These are phyloP conservation scores for Orius laevigatus DNA, from an alignment of 1,140 invertebrate species.

Conservation along the genomic window DNA sequence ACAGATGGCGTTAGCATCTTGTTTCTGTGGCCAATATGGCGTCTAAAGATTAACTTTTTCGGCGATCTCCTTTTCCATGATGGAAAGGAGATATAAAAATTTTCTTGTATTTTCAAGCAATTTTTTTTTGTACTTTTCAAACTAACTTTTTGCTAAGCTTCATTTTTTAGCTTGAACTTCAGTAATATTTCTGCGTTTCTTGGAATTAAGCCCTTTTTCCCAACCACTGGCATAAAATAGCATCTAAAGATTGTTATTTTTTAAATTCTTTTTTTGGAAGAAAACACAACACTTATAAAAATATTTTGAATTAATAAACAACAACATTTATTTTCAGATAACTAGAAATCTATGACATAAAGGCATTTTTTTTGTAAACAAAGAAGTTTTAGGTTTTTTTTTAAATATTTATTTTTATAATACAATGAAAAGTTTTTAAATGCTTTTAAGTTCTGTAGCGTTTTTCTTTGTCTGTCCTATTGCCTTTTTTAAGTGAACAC, in stretches of 20 bases:
- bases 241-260: background rate
- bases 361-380: conserved; percentile 4
- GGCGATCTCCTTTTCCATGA: too few relatives aligned
- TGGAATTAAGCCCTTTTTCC: too few relatives aligned
- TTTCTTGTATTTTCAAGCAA: too few relatives aligned
- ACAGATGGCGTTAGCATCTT: too few relatives aligned
- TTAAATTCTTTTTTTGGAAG: conserved; percentile 9
- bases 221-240: too few relatives aligned
- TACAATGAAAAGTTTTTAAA: conserved; percentile 5
- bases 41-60: too few relatives aligned
- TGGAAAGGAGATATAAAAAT: too few relatives aligned
- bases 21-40: too few relatives aligned
- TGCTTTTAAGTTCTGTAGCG: conserved; percentile 10
- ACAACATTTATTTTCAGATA: conserved; percentile 14
- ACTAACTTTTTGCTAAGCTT: too few relatives aligned
- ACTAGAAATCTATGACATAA: conserved; percentile 2
- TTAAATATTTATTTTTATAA: background rate
- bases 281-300: conserved; percentile 15
- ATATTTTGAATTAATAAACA: conserved; percentile 15
- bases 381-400: conserved; percentile 8
- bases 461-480: conserved; percentile 15
- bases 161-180: too few relatives aligned
- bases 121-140: too few relatives aligned
- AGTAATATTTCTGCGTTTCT: too few relatives aligned
- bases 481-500: conserved; percentile 8